These are phyloP conservation scores for Chrysomela aeneicollis DNA, from an alignment of 2,888 invertebrate species.

Conservation along the genomic window DNA sequence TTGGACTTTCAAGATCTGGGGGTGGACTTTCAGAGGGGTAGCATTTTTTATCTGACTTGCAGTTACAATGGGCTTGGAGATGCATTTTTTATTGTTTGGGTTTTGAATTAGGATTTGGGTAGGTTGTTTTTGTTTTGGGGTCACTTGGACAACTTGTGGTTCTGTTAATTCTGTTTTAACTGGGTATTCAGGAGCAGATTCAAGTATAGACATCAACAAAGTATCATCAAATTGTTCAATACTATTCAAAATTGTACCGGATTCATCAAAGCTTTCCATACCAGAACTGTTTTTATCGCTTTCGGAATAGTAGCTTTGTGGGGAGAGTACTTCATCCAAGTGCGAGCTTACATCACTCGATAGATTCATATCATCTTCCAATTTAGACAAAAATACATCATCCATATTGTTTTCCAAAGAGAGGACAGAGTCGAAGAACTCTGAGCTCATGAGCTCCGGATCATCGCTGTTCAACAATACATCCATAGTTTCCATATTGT, in stretches of 20 bases:
- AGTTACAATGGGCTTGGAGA: conserved; percentile 54
- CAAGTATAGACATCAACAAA: conserved; percentile 49
- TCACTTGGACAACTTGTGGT: conserved; percentile 31
- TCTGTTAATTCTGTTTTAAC: conserved; percentile 38
- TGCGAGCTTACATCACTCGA: conserved; percentile 55
- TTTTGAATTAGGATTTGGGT: conserved; percentile 56
- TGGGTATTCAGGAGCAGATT: conserved; percentile 38
- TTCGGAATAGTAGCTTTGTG: conserved; percentile 67
- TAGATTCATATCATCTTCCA: conserved; percentile 54
- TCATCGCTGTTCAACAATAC: conserved; percentile 54
- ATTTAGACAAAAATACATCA: conserved; percentile 56
- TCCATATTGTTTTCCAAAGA: conserved; percentile 69
- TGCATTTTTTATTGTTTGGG: conserved; percentile 55
- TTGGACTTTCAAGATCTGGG: conserved; percentile 58
- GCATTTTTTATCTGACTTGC: conserved; percentile 50
- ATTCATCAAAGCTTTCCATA: conserved; percentile 48
- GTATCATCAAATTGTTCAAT: conserved; percentile 49
- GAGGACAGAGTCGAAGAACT: conserved; percentile 75
- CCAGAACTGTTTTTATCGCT: conserved; percentile 73
- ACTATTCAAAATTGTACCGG: conserved; percentile 43
- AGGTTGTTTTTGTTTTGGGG: conserved; percentile 46
- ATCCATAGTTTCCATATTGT: conserved; percentile 56
- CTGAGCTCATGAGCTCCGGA: conserved; percentile 61
- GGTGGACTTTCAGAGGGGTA: conserved; percentile 41
- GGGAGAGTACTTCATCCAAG: conserved; percentile 55